These are phyloP conservation scores for roundworm (Caenorhabditis elegans) DNA, from an alignment of 1,140 invertebrate species.

Conservation along the genomic window DNA sequence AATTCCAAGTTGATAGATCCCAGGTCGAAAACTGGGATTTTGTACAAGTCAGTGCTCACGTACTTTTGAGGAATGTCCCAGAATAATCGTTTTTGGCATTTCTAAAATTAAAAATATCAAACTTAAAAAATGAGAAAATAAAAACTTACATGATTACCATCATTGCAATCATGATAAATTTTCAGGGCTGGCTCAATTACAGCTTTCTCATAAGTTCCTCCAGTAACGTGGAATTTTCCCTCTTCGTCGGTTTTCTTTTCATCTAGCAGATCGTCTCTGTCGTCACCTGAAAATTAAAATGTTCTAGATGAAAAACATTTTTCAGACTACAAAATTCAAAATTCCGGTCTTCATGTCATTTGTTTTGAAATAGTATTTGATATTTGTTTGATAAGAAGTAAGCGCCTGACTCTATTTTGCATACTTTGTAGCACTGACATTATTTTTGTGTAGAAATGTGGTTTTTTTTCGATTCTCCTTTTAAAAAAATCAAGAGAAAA, in stretches of 20 bases:
- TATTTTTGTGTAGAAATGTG: too few relatives aligned
- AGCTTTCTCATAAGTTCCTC: conserved; percentile 60
- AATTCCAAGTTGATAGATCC: conserved; percentile 7
- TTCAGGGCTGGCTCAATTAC: conserved; percentile 65
- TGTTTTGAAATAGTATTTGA: too few relatives aligned
- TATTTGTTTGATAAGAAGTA: too few relatives aligned
- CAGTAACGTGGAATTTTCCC: conserved; percentile 56
- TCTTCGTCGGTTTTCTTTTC: conserved; percentile 55
- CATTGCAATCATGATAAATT: conserved; percentile 66
- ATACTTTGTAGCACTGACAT: too few relatives aligned
- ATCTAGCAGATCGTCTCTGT: conserved; percentile 64
- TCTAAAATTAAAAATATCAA: neutral
- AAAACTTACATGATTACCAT: conserved; percentile 54
- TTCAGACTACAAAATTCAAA: too few relatives aligned
- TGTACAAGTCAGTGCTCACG: neutral
- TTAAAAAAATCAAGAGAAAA: too few relatives aligned
- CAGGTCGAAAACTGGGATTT: neutral
- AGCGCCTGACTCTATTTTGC: too few relatives aligned
- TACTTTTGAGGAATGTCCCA: conserved; percentile 10
- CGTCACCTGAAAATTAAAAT: conserved; percentile 51
- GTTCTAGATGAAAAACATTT: too few relatives aligned
- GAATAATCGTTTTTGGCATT: conserved; percentile 1
- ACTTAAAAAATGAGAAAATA: neutral
- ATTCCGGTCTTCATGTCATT: too few relatives aligned
- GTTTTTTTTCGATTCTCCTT: too few relatives aligned